These are phyloP conservation scores for Mycetomoellerius zeteki DNA, from an alignment of 1,140 invertebrate species.

Conservation along the genomic window DNA sequence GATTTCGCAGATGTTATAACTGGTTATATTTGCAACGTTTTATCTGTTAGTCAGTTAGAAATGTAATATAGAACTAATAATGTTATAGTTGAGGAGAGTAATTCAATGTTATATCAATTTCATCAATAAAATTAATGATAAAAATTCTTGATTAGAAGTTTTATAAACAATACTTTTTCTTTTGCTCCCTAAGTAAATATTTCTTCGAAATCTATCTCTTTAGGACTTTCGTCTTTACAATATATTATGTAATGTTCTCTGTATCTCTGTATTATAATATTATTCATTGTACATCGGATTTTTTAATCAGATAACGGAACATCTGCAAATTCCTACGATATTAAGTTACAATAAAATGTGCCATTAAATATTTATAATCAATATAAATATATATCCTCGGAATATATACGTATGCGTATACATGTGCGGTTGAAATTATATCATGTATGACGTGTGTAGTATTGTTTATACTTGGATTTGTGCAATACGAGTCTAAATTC, in stretches of 20 bases:
- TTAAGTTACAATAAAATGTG: constrained; percentile 40
- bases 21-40: constrained; percentile 4
- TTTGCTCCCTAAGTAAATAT: background rate
- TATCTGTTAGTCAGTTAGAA: background rate
- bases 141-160: background rate
- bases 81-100: background rate
- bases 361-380: constrained; percentile 31
- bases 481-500: constrained; percentile 15
- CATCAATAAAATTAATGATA: constrained; percentile 7
- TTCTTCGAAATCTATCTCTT: background rate
- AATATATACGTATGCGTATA: constrained; percentile 19
- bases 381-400: constrained; percentile 34
- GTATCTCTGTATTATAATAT: constrained; percentile 16
- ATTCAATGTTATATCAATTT: background rate
- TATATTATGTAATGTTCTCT: background rate
- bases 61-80: constrained; percentile 2
- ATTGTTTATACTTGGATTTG: constrained; percentile 3
- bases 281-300: constrained; percentile 28
- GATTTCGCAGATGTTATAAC: constrained; percentile 5
- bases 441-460: background rate
- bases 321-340: constrained; percentile 35
- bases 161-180: constrained; percentile 5
- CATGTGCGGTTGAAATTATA: constrained; percentile 15
- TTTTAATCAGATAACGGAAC: background rate
- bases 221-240: constrained; percentile 23